Evolutionary conservation across 2,113 vertebrate genomes (phyloP).

Genomic region (Artemisiospiza belli): DNA sequence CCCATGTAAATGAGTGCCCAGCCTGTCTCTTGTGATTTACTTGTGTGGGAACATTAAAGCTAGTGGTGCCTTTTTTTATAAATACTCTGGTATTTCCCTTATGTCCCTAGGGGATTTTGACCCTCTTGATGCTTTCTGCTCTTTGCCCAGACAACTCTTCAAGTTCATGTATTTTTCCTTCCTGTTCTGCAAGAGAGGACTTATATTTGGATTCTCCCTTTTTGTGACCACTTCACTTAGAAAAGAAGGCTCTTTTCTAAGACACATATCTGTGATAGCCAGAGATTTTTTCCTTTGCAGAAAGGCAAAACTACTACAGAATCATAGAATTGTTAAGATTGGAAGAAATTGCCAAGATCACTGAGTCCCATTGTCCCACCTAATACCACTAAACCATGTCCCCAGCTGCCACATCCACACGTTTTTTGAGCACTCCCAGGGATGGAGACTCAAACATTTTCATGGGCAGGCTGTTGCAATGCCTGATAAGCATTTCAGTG

Average conservation of each 20-base stretch:
- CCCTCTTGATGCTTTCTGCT: conserved; percentile 9
- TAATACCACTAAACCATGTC: not conserved
- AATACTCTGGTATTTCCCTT: conserved; percentile 50
- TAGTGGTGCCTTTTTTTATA: not conserved
- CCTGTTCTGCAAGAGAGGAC: conserved; percentile 7
- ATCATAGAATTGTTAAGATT: not conserved
- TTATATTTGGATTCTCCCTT: conserved; percentile 37
- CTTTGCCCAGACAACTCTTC: not conserved
- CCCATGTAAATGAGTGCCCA: conserved; percentile 29
- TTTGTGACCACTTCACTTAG: not conserved
- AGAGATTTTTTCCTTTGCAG: not conserved
- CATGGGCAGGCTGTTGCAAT: not conserved
- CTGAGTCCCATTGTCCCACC: not conserved
- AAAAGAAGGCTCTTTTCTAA: not conserved
- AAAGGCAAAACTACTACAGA: not conserved
- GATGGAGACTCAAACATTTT: not conserved
- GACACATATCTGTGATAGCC: not conserved
- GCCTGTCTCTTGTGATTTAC: not conserved
- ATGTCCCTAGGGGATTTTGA: conserved; percentile 46
- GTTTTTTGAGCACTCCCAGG: not conserved
- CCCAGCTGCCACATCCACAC: not conserved
- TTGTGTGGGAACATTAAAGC: conserved; percentile 22
- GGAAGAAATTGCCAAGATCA: not conserved
- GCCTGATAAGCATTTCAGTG: not conserved
- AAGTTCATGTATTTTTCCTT: conserved; percentile 16